These are phyloP conservation scores for Dascillus cervinus DNA, from an alignment of 2,888 invertebrate genomes.

Conservation along the genomic window DNA sequence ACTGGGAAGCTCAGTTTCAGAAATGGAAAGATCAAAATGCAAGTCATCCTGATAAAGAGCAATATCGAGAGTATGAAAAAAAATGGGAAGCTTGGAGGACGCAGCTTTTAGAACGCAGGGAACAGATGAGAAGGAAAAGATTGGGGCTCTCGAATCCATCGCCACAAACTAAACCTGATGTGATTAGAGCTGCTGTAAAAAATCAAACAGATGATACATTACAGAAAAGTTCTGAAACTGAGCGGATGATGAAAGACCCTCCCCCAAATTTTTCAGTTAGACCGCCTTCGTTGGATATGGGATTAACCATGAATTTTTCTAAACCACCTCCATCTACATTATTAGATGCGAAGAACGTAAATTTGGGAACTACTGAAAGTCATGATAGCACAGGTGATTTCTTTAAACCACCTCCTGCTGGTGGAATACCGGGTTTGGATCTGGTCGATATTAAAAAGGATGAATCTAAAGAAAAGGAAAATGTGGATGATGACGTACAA, in stretches of 20 bases:
- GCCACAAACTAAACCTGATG: slow-evolving; percentile 8
- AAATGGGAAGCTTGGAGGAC: slow-evolving; percentile 81
- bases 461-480: slow-evolving; percentile 16
- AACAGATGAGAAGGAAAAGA: slow-evolving; percentile 69
- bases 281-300: neutral
- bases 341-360: slow-evolving; percentile 26
- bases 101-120: slow-evolving; percentile 70
- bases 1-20: slow-evolving; percentile 88
- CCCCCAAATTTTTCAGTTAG: neutral
- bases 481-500: slow-evolving; percentile 1
- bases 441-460: slow-evolving; percentile 46
- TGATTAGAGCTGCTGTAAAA: neutral
- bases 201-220: neutral
- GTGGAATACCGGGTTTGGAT: slow-evolving; percentile 68
- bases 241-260: neutral
- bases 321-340: slow-evolving; percentile 33
- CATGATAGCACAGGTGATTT: slow-evolving; percentile 1
- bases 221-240: neutral
- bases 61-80: slow-evolving; percentile 77
- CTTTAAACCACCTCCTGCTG: slow-evolving; percentile 22
- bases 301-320: neutral
- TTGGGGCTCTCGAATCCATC: slow-evolving; percentile 25
- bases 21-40: slow-evolving; percentile 88
- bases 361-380: neutral
- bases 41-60: slow-evolving; percentile 84